Evolutionary conservation across 2,888 invertebrate species (phyloP), one percentile per base, ranked within the genome.

Genomic region (Opisthograptis luteolata): DNA sequence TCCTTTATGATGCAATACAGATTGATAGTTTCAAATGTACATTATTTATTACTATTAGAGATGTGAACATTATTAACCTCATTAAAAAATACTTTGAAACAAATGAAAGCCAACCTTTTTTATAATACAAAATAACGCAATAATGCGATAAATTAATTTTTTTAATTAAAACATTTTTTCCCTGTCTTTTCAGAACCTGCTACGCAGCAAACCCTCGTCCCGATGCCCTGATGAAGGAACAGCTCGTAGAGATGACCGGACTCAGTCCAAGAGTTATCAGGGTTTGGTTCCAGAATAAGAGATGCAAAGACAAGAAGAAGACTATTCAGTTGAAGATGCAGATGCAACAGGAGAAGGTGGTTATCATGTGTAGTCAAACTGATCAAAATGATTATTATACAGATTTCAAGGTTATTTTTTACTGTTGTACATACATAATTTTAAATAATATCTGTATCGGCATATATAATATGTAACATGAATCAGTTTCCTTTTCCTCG

Each of bases 271-370:
- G 99, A 9, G 99, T 99, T 68, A 99, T 99, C 81, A 93, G 99
- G 76, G 99, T 99, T 50, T 99, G 99, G 99, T 99, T 99, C 92
- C 99, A 99, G 88, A 99, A 99, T 88, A 99, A 98, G 83, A 92
- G 98, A 60, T 98, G 98, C 92, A 98, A 98, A 87, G 98, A 98
- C 91, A 98, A 98, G 92, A 98, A 98, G 92, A 96, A 97, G 83
- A 98, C 98, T 43, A 96, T 99, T 39, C 95, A 98, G 73, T 95
- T 99, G 93, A 98, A 99, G 84, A 96, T 99, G 91, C 97, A 98
- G 85, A 98, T 98, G 94, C 97, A 98, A 76, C 98, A 98, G 81
- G 98, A 99, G 87, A 98, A 98, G 96, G 98, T 98, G 93, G 87
- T 87, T 71, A 70, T 31, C 14, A 43, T 39, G 13, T 20, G 36